These are phyloP conservation scores for Erpornis zantholeuca DNA, from an alignment of 2,113 vertebrate genomes.

Conservation along the genomic window DNA sequence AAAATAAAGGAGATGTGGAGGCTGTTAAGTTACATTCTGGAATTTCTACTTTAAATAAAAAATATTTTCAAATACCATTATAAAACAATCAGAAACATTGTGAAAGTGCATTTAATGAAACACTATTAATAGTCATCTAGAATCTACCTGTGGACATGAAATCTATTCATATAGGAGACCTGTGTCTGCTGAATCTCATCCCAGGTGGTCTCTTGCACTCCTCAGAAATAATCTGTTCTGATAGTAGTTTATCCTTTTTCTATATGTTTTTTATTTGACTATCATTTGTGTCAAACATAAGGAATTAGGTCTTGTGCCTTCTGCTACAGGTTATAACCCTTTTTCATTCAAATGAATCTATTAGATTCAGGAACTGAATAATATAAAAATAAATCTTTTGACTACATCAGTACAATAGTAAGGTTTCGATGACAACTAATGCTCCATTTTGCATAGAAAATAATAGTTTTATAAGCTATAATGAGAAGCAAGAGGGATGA, in stretches of 20 bases:
- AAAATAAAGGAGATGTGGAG: background rate
- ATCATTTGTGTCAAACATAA: background rate
- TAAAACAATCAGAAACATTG: background rate
- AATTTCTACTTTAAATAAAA: background rate
- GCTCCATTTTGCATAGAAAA: background rate
- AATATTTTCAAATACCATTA: background rate
- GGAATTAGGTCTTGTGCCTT: background rate
- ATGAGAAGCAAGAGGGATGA: background rate
- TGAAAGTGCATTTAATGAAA: background rate
- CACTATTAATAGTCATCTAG: background rate
- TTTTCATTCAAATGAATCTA: background rate
- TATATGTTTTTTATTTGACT: background rate
- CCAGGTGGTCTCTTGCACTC: background rate
- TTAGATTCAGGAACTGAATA: background rate
- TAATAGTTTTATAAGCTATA: background rate
- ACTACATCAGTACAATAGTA: background rate
- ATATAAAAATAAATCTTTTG: background rate
- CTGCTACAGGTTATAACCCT: background rate
- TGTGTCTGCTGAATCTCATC: background rate
- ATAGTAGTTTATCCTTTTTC: background rate
- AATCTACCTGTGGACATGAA: background rate
- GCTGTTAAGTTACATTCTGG: background rate
- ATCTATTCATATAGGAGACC: background rate
- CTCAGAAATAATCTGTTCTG: background rate
- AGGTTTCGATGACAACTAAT: background rate